A percentile compares a stretch with the other conserved stretches of the same genome.
Conservation (phyloP, 2,888 invertebrate species). For the Clivina fossor region DNA sequence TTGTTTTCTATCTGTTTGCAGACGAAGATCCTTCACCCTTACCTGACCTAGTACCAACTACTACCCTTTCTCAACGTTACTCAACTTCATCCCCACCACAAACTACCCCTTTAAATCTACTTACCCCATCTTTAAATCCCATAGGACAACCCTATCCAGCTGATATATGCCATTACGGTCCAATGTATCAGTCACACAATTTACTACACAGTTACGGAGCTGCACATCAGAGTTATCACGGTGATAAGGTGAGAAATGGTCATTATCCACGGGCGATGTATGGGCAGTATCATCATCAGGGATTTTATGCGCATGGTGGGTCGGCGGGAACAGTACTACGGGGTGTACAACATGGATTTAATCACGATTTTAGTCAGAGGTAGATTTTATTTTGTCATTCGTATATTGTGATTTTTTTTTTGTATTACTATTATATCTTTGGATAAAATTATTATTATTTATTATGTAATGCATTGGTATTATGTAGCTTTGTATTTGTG, state of each 20-base stretch:
- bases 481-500: too few relatives aligned
- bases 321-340: background rate
- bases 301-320: slow-evolving; percentile 44
- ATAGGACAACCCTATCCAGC: slow-evolving; percentile 65
- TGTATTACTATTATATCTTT: too few relatives aligned
- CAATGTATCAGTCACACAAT: slow-evolving; percentile 63
- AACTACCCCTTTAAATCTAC: slow-evolving; percentile 36
- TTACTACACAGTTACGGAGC: slow-evolving; percentile 51
- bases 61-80: slow-evolving; percentile 32
- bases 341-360: slow-evolving; percentile 4
- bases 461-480: too few relatives aligned
- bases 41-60: slow-evolving; percentile 41
- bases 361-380: slow-evolving; percentile 21
- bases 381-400: background rate
- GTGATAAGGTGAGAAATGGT: slow-evolving; percentile 48
- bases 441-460: too few relatives aligned
- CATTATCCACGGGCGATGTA: slow-evolving; percentile 49
- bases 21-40: slow-evolving; percentile 16
- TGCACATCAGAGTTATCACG: slow-evolving; percentile 43
- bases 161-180: slow-evolving; percentile 68
- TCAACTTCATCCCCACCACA: slow-evolving; percentile 37
- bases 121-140: slow-evolving; percentile 47
- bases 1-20: slow-evolving; percentile 3
- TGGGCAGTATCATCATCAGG: slow-evolving; percentile 48
- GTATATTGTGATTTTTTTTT: too few relatives aligned